Percentiles rank a stretch among this genome's conserved stretches.
These are phyloP conservation scores for Myotis yumanensis DNA, from an alignment of 2,113 vertebrate genomes.

Conservation along the genomic window DNA sequence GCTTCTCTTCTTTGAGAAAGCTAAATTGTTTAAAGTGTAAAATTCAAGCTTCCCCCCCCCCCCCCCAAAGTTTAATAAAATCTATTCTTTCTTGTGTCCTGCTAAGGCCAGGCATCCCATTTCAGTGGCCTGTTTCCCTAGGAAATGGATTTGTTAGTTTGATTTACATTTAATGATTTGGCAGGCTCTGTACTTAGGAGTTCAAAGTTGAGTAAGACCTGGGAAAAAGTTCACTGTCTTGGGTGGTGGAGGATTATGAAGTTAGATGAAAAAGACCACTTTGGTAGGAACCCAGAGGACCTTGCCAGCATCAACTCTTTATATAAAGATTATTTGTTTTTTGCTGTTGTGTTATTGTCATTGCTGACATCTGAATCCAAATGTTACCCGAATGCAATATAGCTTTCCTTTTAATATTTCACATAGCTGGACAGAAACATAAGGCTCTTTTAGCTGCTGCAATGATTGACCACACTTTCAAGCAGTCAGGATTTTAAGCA, in stretches of 20 bases:
- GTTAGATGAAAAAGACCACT: not conserved
- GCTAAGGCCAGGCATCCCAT: not conserved
- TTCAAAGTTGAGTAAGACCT: not conserved
- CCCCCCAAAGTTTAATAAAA: not conserved
- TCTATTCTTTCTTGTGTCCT: not conserved
- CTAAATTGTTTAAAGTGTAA: not conserved
- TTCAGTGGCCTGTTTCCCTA: not conserved
- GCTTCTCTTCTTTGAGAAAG: conserved; percentile 11
- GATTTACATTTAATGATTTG: not conserved
- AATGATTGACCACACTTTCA: not conserved
- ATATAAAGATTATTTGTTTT: not conserved
- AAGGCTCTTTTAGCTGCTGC: not conserved
- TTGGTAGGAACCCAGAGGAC: not conserved
- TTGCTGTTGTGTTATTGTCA: not conserved
- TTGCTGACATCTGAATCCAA: conserved; percentile 9
- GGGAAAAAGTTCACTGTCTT: not conserved
- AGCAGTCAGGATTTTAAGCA: not conserved
- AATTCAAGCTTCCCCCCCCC: not conserved
- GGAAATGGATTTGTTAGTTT: not conserved
- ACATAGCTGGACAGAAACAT: not conserved
- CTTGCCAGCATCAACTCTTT: not conserved
- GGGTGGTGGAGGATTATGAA: not conserved
- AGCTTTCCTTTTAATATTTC: not conserved
- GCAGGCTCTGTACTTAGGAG: not conserved
- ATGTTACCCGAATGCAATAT: not conserved